Evolutionary conservation across 2,113 vertebrate species (phyloP).

Genomic region (Alces alces): DNA sequence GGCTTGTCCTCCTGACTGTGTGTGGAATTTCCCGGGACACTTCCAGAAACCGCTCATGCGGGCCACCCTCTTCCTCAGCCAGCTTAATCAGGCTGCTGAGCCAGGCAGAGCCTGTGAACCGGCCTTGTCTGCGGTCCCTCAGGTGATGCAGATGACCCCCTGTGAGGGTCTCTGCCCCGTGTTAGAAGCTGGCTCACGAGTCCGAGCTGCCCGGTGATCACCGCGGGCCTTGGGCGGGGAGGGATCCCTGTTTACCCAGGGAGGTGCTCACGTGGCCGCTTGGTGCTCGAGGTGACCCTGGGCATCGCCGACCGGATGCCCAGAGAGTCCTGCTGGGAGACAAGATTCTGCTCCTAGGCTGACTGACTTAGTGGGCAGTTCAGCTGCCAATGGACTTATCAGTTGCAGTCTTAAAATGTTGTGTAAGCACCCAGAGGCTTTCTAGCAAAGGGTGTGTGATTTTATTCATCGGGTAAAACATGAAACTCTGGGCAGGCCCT

Average conservation of each 20-base stretch:
- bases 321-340: background rate
- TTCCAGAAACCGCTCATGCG: background rate
- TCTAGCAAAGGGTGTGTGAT: background rate
- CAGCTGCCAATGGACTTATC: rapidly evolving
- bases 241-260: background rate
- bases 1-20: background rate
- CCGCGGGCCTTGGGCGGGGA: rapidly evolving
- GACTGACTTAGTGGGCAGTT: rapidly evolving
- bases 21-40: too few species aligned
- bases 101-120: rapidly evolving
- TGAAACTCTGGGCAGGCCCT: background rate
- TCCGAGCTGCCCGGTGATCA: rapidly evolving
- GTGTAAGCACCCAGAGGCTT: background rate
- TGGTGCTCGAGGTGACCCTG: rapidly evolving
- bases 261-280: rapidly evolving
- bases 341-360: rapidly evolving
- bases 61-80: background rate
- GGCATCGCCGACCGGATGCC: rapidly evolving
- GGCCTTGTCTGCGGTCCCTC: rapidly evolving
- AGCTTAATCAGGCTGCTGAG: background rate
- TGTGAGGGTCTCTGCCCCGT: too few species aligned
- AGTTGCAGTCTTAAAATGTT: background rate
- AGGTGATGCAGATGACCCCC: background rate
- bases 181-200: rapidly evolving
- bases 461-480: background rate